Conservation (phyloP, 1,140 invertebrate genomes). For the Drosophila nasuta region DNA sequence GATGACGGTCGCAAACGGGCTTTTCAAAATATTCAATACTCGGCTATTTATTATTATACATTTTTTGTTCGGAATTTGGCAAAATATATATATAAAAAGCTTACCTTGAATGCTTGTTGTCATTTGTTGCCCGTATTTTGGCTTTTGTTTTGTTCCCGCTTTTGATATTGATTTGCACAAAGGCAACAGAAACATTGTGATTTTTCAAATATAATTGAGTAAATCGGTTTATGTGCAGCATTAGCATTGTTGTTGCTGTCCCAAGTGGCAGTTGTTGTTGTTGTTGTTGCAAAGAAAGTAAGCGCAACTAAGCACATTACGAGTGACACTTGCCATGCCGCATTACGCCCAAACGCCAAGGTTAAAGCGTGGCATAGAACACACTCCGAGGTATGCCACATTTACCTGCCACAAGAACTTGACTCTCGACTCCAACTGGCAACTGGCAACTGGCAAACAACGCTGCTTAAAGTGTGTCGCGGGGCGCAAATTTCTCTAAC, state of each 20-base stretch:
- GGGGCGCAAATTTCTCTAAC: constrained; percentile 82
- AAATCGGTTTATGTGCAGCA: constrained; percentile 78
- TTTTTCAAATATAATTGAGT: constrained; percentile 77
- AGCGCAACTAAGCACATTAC: constrained; percentile 82
- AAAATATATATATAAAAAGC: constrained; percentile 7
- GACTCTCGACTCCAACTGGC: constrained; percentile 11
- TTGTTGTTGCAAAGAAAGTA: constrained; percentile 70
- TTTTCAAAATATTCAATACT: constrained; percentile 10
- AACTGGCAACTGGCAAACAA: no score
- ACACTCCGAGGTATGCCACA: constrained; percentile 14
- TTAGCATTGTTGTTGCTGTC: constrained; percentile 46
- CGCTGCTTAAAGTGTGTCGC: constrained; percentile 63
- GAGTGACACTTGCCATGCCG: constrained; percentile 64
- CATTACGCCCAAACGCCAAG: constrained; percentile 78
- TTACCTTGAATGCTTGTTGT: constrained; percentile 45
- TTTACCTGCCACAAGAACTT: constrained; percentile 60
- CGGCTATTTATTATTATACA: constrained; percentile 7
- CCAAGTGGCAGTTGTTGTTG: constrained; percentile 5
- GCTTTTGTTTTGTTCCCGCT: constrained; percentile 27
- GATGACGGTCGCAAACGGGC: constrained; percentile 53
- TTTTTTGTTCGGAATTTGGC: constrained; percentile 28
- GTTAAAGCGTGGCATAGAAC: constrained; percentile 72
- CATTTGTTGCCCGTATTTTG: constrained; percentile 16
- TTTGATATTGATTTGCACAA: constrained; percentile 20
- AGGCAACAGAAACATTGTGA: constrained; percentile 45